phyloP scores from a whole-genome alignment of 2,888 invertebrate species.

The Noctua janthe region DNA sequence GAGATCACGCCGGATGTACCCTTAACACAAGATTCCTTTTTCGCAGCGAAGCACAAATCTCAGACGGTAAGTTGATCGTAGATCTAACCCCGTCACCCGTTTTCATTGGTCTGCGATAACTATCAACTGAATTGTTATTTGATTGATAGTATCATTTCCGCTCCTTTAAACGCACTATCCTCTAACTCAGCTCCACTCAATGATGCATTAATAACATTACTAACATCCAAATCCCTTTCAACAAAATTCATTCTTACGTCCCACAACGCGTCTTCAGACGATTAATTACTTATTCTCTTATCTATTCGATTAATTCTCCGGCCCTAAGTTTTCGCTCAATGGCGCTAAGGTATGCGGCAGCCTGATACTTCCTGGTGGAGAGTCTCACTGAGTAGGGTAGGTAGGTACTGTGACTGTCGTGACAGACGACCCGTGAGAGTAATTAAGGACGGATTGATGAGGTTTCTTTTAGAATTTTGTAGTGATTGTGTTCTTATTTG shows the following conservation, averaged over 20 bases:
- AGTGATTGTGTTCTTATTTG: not conserved
- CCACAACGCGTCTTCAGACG: not conserved
- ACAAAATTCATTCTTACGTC: constrained; percentile 8
- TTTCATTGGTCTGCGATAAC: too few relatives aligned
- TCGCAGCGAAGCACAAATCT: not conserved
- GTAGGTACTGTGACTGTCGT: constrained; percentile 1
- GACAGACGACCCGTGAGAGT: constrained; percentile 22
- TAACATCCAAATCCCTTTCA: not conserved
- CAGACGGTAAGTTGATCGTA: not conserved
- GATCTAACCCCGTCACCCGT: too few relatives aligned
- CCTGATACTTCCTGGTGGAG: constrained; percentile 41
- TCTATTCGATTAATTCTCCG: constrained; percentile 24
- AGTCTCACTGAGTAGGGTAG: constrained; percentile 1
- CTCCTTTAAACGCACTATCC: not conserved
- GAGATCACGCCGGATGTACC: too few relatives aligned
- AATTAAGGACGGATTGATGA: not conserved
- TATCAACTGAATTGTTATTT: too few relatives aligned
- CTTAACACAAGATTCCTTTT: not conserved
- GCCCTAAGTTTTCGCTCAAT: constrained; percentile 42
- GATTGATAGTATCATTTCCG: not conserved
- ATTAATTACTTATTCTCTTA: constrained; percentile 36
- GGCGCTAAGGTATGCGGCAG: constrained; percentile 47
- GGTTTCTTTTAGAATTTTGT: constrained; percentile 9
- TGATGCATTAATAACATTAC: not conserved
- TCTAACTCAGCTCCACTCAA: not conserved